phyloP scores from a whole-genome alignment of 2,797 vertebrate genomes.

The Margarornis squamiger region DNA sequence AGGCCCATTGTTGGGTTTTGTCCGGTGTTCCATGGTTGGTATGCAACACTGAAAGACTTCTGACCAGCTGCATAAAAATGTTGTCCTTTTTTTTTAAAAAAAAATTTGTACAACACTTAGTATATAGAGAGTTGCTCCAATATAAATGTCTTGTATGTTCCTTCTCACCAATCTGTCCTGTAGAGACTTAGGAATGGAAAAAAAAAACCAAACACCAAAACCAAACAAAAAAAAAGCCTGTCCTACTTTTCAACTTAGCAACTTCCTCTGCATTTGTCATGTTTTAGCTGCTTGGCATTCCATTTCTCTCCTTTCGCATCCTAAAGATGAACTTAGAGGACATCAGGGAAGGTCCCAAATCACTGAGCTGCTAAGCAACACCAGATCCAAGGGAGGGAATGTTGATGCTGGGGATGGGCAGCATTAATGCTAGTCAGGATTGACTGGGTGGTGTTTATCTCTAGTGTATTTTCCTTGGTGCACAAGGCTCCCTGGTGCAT shows the following conservation, averaged over 20 bases:
- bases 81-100: not conserved
- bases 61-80: not conserved
- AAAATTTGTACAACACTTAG: not conserved
- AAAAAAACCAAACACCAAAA: not conserved
- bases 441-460: too few relatives aligned
- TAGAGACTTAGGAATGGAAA: not conserved
- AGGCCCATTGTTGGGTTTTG: not conserved
- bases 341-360: not conserved
- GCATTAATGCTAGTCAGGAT: not conserved
- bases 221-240: not conserved
- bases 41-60: not conserved
- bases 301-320: not conserved
- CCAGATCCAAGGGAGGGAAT: not conserved
- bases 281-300: not conserved
- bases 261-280: not conserved
- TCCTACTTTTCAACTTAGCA: not conserved
- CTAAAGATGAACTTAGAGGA: not conserved
- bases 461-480: not conserved
- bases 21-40: not conserved
- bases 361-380: not conserved
- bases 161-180: not conserved
- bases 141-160: not conserved
- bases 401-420: not conserved
- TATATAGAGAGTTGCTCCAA: not conserved
- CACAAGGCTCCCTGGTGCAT: fast-evolving